Evolutionary conservation across 2,113 vertebrate species (phyloP).

Genomic region (Prinia subflava): DNA sequence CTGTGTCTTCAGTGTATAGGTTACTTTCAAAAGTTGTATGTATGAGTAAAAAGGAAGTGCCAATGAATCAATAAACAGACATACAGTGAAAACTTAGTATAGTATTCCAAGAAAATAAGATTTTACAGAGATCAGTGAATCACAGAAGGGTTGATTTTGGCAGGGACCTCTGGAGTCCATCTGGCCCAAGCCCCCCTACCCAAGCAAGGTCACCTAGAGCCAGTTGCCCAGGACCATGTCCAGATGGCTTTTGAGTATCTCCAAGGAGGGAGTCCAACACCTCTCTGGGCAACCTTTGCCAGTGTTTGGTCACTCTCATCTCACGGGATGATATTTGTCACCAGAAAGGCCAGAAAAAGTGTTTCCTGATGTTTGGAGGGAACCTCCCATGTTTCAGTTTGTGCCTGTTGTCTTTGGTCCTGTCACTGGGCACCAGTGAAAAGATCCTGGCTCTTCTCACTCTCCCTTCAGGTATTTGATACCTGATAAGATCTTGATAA

Average conservation of each 20-base stretch:
- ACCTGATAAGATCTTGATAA: not conserved
- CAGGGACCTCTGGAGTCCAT: not conserved
- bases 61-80: not conserved
- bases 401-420: not conserved
- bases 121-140: not conserved
- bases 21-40: not conserved
- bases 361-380: not conserved
- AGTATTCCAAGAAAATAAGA: not conserved
- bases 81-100: not conserved
- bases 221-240: not conserved
- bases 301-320: not conserved
- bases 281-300: not conserved
- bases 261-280: not conserved
- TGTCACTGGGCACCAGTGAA: not conserved
- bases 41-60: not conserved
- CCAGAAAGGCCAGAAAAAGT: too few relatives aligned
- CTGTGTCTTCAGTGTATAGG: not conserved
- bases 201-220: not conserved
- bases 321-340: too few relatives aligned
- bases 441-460: not conserved
- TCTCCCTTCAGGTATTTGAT: not conserved
- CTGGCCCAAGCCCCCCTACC: not conserved
- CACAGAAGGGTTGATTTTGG: not conserved
- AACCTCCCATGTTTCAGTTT: accelerated
- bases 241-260: not conserved